Base-by-base conservation (phyloP, 2,888 invertebrate genomes). In the Papilio protenor region DNA sequence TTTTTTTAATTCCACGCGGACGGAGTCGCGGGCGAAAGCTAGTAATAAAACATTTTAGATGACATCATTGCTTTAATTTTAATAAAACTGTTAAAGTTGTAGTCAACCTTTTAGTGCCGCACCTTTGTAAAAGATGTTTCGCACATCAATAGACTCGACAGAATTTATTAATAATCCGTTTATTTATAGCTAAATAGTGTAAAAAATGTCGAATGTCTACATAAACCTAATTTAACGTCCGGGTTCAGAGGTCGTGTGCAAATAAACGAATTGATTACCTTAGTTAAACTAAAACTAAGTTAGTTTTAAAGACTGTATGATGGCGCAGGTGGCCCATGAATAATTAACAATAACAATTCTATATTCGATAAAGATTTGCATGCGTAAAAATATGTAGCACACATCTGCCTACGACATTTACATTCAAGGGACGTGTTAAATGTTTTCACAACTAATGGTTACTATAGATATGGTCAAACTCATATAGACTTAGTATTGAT, bases 51-150 rank as follows among this genome's bases (percentile, higher is more conserved):
- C 21, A 45, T 21, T n/a, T n/a, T 45, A 21, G 1, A 69, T 69
- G 66, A 69, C 21, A 69, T 69, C 66, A 69, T 2, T 69, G 66
- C 66, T 21, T 45, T 45, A 21, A 69, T 21, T 69, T 69, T 12
- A 5, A 40, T 66, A 45, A 11, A 66, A 45, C 2, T 33, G 8
- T 66, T 21, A 40, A 14, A 18, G n/a, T 45, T 45, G 21, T 18
- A 66, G 21, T 73, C 59, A 61, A 59, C 73, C 73, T 45, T 69
- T 45, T n/a, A 45, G 61, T 61, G 73, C 73, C 73, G 59, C 73
- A 73, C 73, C 73, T 73, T 61, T 33, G 23, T 73, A 59, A 59
- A 40, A 73, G 40, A 73, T 59, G 55, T 57, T 59, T 40, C 59
- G 23, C 59, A 57, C 73, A 23, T 57, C 73, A 45, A 73, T 45